A percentile compares a stretch with the other conserved stretches of the same genome.
Evolutionary conservation across 2,797 vertebrate species (phyloP).

Genomic region (Euphonia xanthogaster): DNA sequence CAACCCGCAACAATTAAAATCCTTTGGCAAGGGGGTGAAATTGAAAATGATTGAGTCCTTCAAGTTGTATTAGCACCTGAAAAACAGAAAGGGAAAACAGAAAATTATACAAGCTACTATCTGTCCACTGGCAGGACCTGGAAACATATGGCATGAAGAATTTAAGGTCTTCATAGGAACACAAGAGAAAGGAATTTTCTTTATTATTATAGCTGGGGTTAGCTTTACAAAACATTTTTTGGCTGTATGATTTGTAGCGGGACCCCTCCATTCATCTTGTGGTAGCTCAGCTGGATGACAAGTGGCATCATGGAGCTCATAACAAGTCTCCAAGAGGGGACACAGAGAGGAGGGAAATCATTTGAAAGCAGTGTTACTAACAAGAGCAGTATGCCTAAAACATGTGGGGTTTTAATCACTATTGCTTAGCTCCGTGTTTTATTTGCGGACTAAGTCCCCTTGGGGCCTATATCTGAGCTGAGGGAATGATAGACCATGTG

Average conservation of each 20-base stretch:
- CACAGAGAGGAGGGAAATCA: neutral
- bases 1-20: neutral
- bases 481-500: neutral
- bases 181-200: neutral
- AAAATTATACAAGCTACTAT: neutral
- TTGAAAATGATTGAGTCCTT: neutral
- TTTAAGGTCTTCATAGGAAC: neutral
- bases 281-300: neutral
- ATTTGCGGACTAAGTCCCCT: neutral
- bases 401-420: neutral
- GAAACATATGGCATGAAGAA: neutral
- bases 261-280: neutral
- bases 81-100: neutral
- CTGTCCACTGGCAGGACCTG: neutral
- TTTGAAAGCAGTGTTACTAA: neutral
- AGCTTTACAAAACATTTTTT: neutral
- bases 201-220: neutral
- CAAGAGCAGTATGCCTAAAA: neutral
- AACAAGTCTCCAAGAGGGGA: neutral
- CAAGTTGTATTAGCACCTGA: neutral
- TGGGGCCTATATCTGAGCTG: neutral
- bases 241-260: neutral
- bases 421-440: neutral
- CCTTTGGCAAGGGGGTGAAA: neutral
- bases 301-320: neutral